Evolutionary conservation across 2,888 invertebrate genomes (phyloP).

Genomic region (Drosophila borborema): DNA sequence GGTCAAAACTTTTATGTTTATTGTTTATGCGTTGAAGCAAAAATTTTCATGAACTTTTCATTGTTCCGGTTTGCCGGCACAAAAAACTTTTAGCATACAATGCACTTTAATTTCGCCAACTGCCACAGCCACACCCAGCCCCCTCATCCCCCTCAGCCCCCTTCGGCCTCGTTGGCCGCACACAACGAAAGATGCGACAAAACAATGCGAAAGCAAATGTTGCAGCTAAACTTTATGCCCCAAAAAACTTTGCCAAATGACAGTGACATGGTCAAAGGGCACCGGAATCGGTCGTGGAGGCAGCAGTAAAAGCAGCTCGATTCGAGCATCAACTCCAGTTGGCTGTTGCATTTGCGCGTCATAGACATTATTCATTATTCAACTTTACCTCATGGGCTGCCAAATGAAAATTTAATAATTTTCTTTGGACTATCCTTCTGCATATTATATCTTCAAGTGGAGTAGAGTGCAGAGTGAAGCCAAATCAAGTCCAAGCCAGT

Average conservation of each 20-base stretch:
- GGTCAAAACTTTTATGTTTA: constrained; percentile 79
- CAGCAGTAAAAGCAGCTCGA: constrained; percentile 5
- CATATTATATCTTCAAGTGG: background rate
- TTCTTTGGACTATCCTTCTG: background rate
- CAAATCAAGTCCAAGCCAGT: constrained; percentile 44
- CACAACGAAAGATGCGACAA: constrained; percentile 47
- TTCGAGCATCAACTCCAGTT: constrained; percentile 13
- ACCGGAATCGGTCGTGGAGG: background rate
- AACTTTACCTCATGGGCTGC: constrained; percentile 55
- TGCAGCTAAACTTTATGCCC: constrained; percentile 78
- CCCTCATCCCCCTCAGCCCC: background rate
- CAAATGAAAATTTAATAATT: constrained; percentile 47
- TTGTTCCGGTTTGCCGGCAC: constrained; percentile 77
- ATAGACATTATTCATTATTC: constrained; percentile 31
- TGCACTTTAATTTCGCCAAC: constrained; percentile 74
- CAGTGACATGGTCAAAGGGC: constrained; percentile 56
- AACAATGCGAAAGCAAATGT: constrained; percentile 77
- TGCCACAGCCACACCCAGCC: background rate
- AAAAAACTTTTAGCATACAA: constrained; percentile 75
- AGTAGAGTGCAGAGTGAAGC: constrained; percentile 9
- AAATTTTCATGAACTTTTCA: constrained; percentile 81
- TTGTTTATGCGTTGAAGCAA: constrained; percentile 81
- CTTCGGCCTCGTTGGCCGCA: background rate
- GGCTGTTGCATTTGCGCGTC: constrained; percentile 53
- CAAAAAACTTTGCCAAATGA: constrained; percentile 77